Conservation (phyloP, 2,888 invertebrate species). For the Drosophila austrosaltans region DNA sequence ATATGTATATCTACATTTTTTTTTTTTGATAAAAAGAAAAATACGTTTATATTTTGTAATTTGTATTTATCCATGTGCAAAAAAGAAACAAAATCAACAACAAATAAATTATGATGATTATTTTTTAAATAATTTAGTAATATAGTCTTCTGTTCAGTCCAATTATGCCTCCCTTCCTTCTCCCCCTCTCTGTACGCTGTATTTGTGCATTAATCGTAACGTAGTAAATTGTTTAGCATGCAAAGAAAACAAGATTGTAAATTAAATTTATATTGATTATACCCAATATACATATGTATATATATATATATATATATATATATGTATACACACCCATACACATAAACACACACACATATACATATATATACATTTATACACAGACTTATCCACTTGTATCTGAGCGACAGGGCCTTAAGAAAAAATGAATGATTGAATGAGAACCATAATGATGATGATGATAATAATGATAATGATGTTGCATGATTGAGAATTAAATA, state of each 20-base stretch:
- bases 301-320: conserved; percentile 5
- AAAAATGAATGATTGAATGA: conserved; percentile 59
- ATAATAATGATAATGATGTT: conserved; percentile 15
- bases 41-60: conserved; percentile 65
- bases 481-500: conserved; percentile 17
- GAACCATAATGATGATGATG: conserved; percentile 39
- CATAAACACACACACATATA: conserved; percentile 25
- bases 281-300: conserved; percentile 29
- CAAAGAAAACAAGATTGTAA: conserved; percentile 52
- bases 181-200: background rate
- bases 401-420: conserved; percentile 75
- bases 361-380: conserved; percentile 17
- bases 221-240: conserved; percentile 57
- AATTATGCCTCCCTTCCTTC: background rate
- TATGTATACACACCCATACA: conserved; percentile 27
- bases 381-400: conserved; percentile 62
- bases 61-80: conserved; percentile 79
- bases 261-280: conserved; percentile 35
- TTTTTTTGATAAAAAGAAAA: conserved; percentile 55
- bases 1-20: conserved; percentile 36
- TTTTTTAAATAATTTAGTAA: conserved; percentile 59
- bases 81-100: conserved; percentile 23
- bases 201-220: conserved; percentile 3
- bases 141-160: background rate
- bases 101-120: conserved; percentile 73